Evolutionary conservation across 2,113 vertebrate species (phyloP), one percentile per base, ranked within the genome.

Genomic region (Archocentrus centrarchus): DNA sequence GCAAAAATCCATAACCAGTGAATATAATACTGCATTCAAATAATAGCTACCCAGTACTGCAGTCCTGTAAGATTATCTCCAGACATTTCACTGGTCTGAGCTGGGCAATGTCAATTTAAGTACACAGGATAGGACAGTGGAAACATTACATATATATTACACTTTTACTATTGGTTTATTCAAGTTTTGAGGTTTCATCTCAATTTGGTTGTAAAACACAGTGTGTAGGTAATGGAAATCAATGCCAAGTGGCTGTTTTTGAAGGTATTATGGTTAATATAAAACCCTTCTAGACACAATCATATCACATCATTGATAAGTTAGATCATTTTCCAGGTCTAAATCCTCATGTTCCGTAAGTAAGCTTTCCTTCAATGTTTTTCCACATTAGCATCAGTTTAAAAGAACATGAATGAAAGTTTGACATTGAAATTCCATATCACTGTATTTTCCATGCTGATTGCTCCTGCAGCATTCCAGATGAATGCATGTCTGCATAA

Each of bases 341-440:
- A 81, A 59, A 77, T 80, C 50, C 47, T 64, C 13, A 84, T 81
- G 87, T 91, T 78, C 66, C 81, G 27, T 20, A 20, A 83, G 44
- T 76, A 68, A 61, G 64, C 79, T 68, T 18, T 63, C 39, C 61
- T 60, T 59, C 53, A 47, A 59, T 60, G 50, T 62, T 88, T 93
- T 94, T 91, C 93, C 90, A 86, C 81, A 86, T 87, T 73, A 85
- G 53, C 27, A 62, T 82, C 81, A 53, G 80, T 75, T 84, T 86
- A 78, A 53, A 73, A 73, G 62, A 89, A 86, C 63, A 87, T 86
- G 79, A 91, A 89, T 87, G 73, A 85, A 88, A 78, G 77, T 79
- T 79, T 93, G 82, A 89, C 91, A 89, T 73, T 89, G 7, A 86
- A 78, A 93, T 92, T 91, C 82, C 85, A 91, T 90, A 88, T 88